phyloP scores from a whole-genome alignment of 1,140 invertebrate genomes.

The Diachasma alloeum region DNA sequence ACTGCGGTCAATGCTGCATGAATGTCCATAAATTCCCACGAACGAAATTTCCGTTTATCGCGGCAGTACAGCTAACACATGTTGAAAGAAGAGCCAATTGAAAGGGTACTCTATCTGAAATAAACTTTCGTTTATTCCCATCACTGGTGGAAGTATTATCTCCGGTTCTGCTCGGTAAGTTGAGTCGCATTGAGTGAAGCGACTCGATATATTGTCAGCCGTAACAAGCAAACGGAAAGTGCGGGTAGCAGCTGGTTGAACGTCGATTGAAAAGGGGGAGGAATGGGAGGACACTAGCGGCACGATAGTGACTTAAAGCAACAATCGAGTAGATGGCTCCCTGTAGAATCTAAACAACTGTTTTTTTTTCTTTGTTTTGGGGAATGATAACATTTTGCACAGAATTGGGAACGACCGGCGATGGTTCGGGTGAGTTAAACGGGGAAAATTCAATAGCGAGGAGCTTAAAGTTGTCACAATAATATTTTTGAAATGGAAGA shows the following conservation, averaged over 20 bases:
- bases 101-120: background rate
- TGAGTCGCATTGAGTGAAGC: background rate
- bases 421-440: background rate
- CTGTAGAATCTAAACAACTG: background rate
- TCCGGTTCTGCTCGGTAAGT: background rate
- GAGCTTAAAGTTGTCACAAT: too few relatives aligned
- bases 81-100: background rate
- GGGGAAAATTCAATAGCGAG: background rate
- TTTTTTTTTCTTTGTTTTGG: background rate
- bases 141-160: constrained; percentile 1
- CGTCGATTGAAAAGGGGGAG: constrained; percentile 9
- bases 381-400: background rate
- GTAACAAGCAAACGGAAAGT: constrained; percentile 15
- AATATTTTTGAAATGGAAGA: too few relatives aligned
- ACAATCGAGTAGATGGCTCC: background rate
- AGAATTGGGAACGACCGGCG: background rate
- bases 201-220: background rate
- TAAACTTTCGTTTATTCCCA: background rate
- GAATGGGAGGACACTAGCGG: background rate
- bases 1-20: background rate
- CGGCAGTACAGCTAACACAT: background rate
- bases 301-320: constrained; percentile 10
- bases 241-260: constrained; percentile 15
- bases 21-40: background rate
- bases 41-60: background rate